Conservation (phyloP, 2,797 vertebrate genomes). For the Manis javanica region DNA sequence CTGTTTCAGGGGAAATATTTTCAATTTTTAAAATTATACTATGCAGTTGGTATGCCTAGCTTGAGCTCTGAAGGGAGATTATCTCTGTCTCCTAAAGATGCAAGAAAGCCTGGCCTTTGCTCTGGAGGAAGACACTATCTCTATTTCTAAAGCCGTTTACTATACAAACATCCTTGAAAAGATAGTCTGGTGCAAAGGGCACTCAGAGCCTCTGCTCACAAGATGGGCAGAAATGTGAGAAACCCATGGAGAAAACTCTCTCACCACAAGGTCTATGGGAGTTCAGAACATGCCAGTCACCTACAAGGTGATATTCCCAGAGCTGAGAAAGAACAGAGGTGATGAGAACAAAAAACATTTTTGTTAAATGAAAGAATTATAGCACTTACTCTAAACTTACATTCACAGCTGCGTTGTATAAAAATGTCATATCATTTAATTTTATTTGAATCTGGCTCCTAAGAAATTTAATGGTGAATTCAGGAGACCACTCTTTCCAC, state of each 20-base stretch:
- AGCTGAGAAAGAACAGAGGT: background rate
- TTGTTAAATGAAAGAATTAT: background rate
- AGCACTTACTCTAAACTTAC: background rate
- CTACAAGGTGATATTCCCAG: background rate
- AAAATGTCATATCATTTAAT: background rate
- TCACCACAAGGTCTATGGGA: background rate
- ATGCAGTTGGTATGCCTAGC: background rate
- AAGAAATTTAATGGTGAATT: background rate
- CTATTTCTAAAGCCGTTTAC: background rate
- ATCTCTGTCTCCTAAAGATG: background rate
- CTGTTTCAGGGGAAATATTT: background rate
- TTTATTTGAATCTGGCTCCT: background rate
- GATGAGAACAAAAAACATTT: background rate
- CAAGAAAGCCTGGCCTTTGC: background rate
- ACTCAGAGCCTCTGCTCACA: background rate
- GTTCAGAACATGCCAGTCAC: background rate
- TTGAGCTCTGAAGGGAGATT: background rate
- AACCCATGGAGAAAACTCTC: background rate
- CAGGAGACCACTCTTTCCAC: background rate
- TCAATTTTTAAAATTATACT: background rate
- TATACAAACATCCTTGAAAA: background rate
- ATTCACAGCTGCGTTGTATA: background rate
- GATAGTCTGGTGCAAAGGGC: background rate
- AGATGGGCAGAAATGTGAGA: background rate
- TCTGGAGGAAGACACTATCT: background rate